A percentile compares a stretch with the other conserved stretches of the same genome.
These are phyloP conservation scores for Andrena hattorfiana DNA, from an alignment of 2,888 invertebrate species.

Conservation along the genomic window DNA sequence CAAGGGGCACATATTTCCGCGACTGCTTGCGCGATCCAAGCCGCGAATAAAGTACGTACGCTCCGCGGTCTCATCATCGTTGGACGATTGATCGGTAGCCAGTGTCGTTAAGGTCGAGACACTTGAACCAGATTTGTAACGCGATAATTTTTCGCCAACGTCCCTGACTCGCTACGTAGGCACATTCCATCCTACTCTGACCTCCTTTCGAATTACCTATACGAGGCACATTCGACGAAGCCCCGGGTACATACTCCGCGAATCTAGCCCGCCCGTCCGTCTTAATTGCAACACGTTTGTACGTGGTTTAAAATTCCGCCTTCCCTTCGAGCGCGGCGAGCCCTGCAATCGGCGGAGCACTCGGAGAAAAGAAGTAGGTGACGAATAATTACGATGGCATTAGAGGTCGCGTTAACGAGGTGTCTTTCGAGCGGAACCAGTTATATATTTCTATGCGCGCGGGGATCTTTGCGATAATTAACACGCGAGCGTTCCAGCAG, in stretches of 20 bases:
- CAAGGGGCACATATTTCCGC: conserved; percentile 2
- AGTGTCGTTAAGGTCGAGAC: conserved; percentile 23
- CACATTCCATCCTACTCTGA: background rate
- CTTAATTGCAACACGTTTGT: conserved; percentile 4
- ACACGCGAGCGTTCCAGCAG: conserved; percentile 20
- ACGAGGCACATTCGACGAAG: background rate
- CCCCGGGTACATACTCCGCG: background rate
- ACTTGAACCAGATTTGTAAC: conserved; percentile 40
- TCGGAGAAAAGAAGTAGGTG: conserved; percentile 21
- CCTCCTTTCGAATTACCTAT: conserved; percentile 2
- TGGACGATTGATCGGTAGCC: conserved; percentile 34
- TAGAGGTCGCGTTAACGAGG: conserved; percentile 35
- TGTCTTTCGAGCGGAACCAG: conserved; percentile 6
- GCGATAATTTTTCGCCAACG: background rate
- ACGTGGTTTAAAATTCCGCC: conserved; percentile 4
- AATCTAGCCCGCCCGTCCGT: background rate
- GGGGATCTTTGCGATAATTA: conserved; percentile 32
- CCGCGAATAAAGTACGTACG: background rate
- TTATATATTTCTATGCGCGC: background rate
- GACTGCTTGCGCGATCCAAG: background rate
- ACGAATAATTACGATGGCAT: conserved; percentile 42
- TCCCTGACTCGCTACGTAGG: background rate
- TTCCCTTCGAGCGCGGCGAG: background rate
- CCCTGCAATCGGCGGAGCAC: background rate
- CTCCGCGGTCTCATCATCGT: background rate